These are phyloP conservation scores for Toxotes lorentzi DNA, from an alignment of 2,797 vertebrate genomes.

Conservation along the genomic window DNA sequence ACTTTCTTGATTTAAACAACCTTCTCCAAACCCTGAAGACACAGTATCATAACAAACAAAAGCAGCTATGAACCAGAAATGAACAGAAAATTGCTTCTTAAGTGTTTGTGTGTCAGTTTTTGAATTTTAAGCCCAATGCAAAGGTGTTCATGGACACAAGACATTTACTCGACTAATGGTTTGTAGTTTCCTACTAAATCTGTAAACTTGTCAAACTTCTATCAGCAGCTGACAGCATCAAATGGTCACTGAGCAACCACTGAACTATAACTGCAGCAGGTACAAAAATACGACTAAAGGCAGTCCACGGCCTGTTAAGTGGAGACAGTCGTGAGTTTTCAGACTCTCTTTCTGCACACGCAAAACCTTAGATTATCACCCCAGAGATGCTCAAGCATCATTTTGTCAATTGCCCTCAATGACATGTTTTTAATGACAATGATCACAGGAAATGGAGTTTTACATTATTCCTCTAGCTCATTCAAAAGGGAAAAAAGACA, in stretches of 20 bases:
- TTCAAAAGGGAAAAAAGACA: constrained; percentile 43
- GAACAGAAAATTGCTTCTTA: constrained; percentile 15
- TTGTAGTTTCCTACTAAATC: constrained; percentile 37
- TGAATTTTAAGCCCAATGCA: constrained; percentile 34
- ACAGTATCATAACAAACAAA: neutral
- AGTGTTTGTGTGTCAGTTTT: constrained; percentile 6
- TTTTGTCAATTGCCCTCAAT: constrained; percentile 55
- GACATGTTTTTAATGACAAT: constrained; percentile 55
- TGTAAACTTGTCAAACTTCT: constrained; percentile 43
- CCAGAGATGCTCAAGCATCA: constrained; percentile 14
- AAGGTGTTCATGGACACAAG: constrained; percentile 40
- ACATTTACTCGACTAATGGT: constrained; percentile 46
- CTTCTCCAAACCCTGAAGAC: neutral
- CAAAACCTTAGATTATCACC: constrained; percentile 25
- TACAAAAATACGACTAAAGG: constrained; percentile 17
- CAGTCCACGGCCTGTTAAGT: neutral
- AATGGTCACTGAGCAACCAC: constrained; percentile 30
- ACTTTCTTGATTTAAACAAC: constrained; percentile 6
- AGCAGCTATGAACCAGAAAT: constrained; percentile 11
- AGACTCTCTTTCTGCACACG: constrained; percentile 17
- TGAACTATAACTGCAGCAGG: constrained; percentile 41
- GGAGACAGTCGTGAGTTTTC: constrained; percentile 22
- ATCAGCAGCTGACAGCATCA: constrained; percentile 21
- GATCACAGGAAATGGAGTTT: constrained; percentile 45
- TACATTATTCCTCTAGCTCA: constrained; percentile 44